These are phyloP conservation scores for Diorhabda carinulata DNA, from an alignment of 1,140 invertebrate species.

Conservation along the genomic window DNA sequence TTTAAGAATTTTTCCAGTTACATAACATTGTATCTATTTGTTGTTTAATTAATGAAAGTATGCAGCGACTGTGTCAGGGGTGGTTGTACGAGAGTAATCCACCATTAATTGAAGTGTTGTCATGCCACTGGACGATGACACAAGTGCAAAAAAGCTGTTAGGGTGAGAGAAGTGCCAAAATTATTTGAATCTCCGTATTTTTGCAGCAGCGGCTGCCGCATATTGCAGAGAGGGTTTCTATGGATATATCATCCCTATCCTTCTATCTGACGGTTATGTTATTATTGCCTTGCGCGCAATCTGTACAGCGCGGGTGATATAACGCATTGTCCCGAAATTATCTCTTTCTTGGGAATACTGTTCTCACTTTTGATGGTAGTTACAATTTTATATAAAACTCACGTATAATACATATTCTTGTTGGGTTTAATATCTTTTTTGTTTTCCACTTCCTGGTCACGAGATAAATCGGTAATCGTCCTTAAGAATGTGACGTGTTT, in stretches of 20 bases:
- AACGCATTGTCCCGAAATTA: conserved; percentile 18
- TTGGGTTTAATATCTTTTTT: not conserved
- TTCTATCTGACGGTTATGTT: conserved; percentile 20
- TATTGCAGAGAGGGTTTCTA: conserved; percentile 24
- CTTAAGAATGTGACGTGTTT: not conserved
- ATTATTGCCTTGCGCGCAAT: conserved; percentile 21
- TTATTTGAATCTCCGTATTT: conserved; percentile 22
- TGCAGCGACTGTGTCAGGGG: no score
- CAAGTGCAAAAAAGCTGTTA: conserved; percentile 24
- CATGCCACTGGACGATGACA: conserved; percentile 18
- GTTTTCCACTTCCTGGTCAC: not conserved
- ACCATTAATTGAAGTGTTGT: conserved; percentile 4
- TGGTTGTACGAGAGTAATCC: not conserved
- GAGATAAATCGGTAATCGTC: not conserved
- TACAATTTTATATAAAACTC: conserved; percentile 9
- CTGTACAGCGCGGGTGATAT: conserved; percentile 14
- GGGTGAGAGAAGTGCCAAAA: conserved; percentile 20
- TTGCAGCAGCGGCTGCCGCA: conserved; percentile 22
- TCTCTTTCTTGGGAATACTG: conserved; percentile 19
- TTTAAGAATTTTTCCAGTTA: no score
- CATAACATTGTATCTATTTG: no score
- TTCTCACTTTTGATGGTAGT: conserved; percentile 15
- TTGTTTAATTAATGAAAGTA: no score
- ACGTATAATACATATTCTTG: conserved; percentile 15
- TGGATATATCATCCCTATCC: conserved; percentile 23